Conservation (phyloP, 2,888 invertebrate genomes). For the Ophion obscuratus region DNA sequence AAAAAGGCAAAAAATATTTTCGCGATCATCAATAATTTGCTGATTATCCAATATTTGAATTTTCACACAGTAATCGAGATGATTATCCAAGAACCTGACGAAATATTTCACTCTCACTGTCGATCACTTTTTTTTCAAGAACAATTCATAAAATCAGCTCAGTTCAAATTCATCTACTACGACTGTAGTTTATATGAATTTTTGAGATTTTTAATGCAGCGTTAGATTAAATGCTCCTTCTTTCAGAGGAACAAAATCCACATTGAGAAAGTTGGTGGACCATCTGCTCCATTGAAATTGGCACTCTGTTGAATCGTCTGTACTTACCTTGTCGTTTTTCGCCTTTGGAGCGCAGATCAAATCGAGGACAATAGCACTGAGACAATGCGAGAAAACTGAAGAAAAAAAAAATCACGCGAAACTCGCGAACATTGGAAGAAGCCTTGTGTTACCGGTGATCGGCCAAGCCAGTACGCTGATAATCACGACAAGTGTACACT, state of each 20-base stretch:
- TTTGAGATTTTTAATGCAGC: background rate
- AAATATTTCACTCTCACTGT: background rate
- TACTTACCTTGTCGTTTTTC: slow-evolving; percentile 48
- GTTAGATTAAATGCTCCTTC: too few species aligned
- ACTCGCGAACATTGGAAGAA: slow-evolving; percentile 36
- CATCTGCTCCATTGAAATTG: background rate
- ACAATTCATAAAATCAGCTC: background rate
- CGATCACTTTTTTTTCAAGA: background rate
- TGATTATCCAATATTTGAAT: background rate
- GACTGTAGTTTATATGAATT: background rate
- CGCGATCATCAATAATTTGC: background rate
- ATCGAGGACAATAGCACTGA: slow-evolving; percentile 28
- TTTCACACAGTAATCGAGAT: too few species aligned
- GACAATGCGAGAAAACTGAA: slow-evolving; percentile 8
- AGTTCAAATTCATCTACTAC: background rate
- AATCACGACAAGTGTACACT: slow-evolving; percentile 18
- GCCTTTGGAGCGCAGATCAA: slow-evolving; percentile 12
- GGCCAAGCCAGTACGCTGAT: slow-evolving; percentile 19
- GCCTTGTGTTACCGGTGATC: slow-evolving; percentile 47
- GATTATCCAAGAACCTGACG: background rate
- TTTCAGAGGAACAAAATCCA: background rate
- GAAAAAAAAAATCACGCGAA: slow-evolving; percentile 18
- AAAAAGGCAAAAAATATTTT: background rate
- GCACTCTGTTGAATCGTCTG: background rate
- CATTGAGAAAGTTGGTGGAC: background rate